phyloP scores from a whole-genome alignment of 2,888 invertebrate genomes.

The Xanthostigma xanthostigma region DNA sequence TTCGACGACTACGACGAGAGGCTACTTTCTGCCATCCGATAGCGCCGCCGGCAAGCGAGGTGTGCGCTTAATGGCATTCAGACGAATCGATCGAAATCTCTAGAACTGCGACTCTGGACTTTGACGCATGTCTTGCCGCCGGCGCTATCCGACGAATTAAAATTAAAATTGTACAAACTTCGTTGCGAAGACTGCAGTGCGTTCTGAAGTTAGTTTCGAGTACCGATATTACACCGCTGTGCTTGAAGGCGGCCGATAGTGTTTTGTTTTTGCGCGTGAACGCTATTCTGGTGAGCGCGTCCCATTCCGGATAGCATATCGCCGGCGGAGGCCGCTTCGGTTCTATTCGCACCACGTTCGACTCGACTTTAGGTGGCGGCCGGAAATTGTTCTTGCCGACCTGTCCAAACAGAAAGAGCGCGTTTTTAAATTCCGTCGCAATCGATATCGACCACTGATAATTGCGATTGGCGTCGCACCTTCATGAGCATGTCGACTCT shows the following conservation, averaged over 20 bases:
- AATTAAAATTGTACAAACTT: conserved; percentile 28
- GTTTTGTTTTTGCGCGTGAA: conserved; percentile 97
- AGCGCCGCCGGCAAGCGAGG: no score
- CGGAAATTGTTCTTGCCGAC: conserved; percentile 97
- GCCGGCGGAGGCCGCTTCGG: conserved; percentile 94
- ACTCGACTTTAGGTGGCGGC: conserved; percentile 98
- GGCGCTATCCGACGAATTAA: no score
- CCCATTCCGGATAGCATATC: conserved; percentile 96
- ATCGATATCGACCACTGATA: background rate
- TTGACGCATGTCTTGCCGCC: no score
- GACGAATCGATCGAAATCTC: no score
- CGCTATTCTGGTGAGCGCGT: conserved; percentile 87
- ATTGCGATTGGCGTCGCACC: conserved; percentile 30
- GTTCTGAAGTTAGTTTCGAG: conserved; percentile 84
- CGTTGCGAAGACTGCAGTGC: conserved; percentile 76
- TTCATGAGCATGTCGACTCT: conserved; percentile 94
- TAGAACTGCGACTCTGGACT: no score
- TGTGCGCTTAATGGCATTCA: no score
- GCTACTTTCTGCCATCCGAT: no score
- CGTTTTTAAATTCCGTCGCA: conserved; percentile 1
- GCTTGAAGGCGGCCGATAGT: conserved; percentile 76
- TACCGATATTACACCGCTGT: conserved; percentile 63
- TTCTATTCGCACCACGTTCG: conserved; percentile 93
- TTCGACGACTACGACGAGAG: no score
- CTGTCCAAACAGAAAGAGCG: conserved; percentile 29